Percentiles rank a stretch among this genome's conserved stretches.
Conservation (phyloP, 2,113 vertebrate species). For the Aramus guarauna region DNA sequence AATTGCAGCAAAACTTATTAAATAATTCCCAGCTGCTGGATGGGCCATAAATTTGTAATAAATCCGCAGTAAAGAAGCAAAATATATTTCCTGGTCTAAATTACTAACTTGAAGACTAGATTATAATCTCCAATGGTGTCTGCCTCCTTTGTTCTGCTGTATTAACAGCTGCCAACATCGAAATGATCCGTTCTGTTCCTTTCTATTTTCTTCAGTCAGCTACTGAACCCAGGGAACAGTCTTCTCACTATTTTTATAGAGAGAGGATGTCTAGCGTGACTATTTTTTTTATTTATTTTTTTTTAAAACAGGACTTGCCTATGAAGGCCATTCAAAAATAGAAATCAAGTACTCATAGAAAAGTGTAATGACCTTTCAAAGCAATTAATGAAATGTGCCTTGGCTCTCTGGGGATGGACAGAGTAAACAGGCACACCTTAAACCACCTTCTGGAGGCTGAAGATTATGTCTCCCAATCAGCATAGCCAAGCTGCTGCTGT, state of each 20-base stretch:
- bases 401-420: neutral
- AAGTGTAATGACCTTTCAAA: neutral
- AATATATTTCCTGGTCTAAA: neutral
- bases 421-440: neutral
- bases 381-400: neutral
- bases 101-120: neutral
- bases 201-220: neutral
- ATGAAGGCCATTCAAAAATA: neutral
- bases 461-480: slow-evolving; percentile 45
- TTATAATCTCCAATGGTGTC: neutral
- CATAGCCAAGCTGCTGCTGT: slow-evolving; percentile 16
- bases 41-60: neutral
- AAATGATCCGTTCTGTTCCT: neutral
- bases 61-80: neutral
- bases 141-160: neutral
- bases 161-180: neutral
- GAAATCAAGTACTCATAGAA: neutral
- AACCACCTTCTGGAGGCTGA: slow-evolving; percentile 43
- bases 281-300: neutral
- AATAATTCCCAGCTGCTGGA: neutral
- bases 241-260: neutral
- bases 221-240: neutral
- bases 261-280: neutral
- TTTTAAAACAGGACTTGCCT: neutral
- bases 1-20: neutral